Base-by-base conservation (phyloP, 2,888 invertebrate species). In the Drosophila borborema region DNA sequence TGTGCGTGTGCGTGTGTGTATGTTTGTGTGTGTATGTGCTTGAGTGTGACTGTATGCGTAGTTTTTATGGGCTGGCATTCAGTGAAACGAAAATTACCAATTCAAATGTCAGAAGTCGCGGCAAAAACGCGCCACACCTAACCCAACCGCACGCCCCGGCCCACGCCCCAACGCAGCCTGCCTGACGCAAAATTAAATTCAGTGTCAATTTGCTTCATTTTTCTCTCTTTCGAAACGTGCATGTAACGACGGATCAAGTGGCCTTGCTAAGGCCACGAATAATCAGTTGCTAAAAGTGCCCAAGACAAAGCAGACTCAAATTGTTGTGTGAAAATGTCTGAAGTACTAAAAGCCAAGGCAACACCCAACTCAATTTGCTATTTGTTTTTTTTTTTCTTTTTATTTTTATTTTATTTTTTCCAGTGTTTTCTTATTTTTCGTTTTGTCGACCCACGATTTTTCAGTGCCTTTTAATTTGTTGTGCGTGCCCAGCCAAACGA, bases 41-140 rank as follows among this genome's bases (percentile, higher is more conserved):
- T 40, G 23, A 60, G 38, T 45, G 41, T 31, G 34, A 28, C 43
- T 81, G 63, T 69, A 64, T 68, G 73, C 51, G 78, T 81, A 78
- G 78, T 81, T 81, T 81, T 80, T 82, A 81, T 74, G 82, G 63
- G 45, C 61, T 71, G 64, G 67, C 80, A 73, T 82, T 82, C 80
- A 77, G 76, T 66, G 67, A 62, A 72, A 79, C 82, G 66, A 89
- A 86, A 86, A 90, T 86, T 86, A 86, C 89, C 90, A 86, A 86
- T 86, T 86, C 90, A 86, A 89, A 90, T 86, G 89, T 74, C 89
- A 90, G 72, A 74, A 74, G 72, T 74, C 64, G 76, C 67, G 62
- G 69, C 59, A 73, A 82, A 78, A 75, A 51, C 64, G 43, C n/a
- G 20, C 55, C 18, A 10, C 23, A n/a, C 48, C 43, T 28, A 31